These are phyloP conservation scores for Pterocles gutturalis DNA, from an alignment of 2,113 vertebrate species.

Conservation along the genomic window DNA sequence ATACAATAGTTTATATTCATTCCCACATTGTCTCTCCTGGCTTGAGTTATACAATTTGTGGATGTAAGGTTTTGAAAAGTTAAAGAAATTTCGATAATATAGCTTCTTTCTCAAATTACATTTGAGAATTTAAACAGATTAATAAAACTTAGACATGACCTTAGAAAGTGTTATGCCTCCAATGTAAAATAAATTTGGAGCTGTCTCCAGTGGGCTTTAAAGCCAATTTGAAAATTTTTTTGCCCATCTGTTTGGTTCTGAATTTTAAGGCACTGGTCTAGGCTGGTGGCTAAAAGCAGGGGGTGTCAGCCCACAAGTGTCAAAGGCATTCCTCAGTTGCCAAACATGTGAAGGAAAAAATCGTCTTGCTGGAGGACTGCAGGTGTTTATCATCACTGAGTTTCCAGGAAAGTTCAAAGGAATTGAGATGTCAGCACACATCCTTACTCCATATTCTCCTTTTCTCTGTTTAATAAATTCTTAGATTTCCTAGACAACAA, in stretches of 20 bases:
- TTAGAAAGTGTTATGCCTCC: background rate
- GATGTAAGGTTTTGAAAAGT: background rate
- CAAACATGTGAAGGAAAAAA: background rate
- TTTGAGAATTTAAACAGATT: background rate
- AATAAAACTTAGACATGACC: background rate
- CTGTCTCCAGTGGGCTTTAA: background rate
- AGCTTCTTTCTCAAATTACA: background rate
- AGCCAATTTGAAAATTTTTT: background rate
- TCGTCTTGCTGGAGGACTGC: background rate
- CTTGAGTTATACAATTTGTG: background rate
- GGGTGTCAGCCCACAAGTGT: background rate
- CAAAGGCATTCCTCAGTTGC: background rate
- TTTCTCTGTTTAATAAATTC: background rate
- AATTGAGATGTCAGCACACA: slow-evolving; percentile 20
- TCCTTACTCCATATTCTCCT: background rate
- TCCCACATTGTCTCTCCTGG: background rate
- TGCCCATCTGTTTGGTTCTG: background rate
- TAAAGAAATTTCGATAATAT: background rate
- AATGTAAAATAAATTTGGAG: background rate
- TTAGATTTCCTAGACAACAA: slow-evolving; percentile 17
- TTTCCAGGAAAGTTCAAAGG: slow-evolving; percentile 16
- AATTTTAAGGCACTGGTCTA: background rate
- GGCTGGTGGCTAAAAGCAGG: background rate
- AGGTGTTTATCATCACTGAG: background rate
- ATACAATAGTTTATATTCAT: background rate